Conservation (phyloP, 1,140 invertebrate species). For the Stegodyphus dumicola region DNA sequence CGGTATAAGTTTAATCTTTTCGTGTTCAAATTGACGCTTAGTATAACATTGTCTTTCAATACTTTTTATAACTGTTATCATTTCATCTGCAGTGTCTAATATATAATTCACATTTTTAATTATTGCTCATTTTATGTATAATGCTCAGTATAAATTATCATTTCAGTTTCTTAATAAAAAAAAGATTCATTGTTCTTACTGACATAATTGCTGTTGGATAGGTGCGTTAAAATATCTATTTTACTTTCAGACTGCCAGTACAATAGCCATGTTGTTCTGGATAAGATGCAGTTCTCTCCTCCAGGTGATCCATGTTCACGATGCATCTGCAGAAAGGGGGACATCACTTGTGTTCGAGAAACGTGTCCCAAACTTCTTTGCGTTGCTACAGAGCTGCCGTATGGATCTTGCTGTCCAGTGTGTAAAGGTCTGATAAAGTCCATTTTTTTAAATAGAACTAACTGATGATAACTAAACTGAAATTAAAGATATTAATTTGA, state of each 20-base stretch:
- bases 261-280: slow-evolving; percentile 11
- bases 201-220: no score
- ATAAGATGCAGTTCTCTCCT: slow-evolving; percentile 55
- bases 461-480: background rate
- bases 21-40: no score
- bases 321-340: slow-evolving; percentile 34
- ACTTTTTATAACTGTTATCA: no score
- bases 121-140: no score
- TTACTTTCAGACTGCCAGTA: slow-evolving; percentile 54
- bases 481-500: no score
- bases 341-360: slow-evolving; percentile 49
- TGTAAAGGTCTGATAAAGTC: slow-evolving; percentile 48
- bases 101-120: no score
- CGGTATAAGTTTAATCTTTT: no score
- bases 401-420: slow-evolving; percentile 44
- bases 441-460: background rate
- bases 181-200: no score
- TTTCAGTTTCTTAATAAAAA: no score
- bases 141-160: no score
- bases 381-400: slow-evolving; percentile 23
- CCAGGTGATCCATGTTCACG: slow-evolving; percentile 48
- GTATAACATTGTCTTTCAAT: no score
- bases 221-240: slow-evolving; percentile 76
- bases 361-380: slow-evolving; percentile 46
- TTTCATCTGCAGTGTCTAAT: no score